These are phyloP conservation scores for Cottus gobio DNA, from an alignment of 2,113 vertebrate species.

Conservation along the genomic window DNA sequence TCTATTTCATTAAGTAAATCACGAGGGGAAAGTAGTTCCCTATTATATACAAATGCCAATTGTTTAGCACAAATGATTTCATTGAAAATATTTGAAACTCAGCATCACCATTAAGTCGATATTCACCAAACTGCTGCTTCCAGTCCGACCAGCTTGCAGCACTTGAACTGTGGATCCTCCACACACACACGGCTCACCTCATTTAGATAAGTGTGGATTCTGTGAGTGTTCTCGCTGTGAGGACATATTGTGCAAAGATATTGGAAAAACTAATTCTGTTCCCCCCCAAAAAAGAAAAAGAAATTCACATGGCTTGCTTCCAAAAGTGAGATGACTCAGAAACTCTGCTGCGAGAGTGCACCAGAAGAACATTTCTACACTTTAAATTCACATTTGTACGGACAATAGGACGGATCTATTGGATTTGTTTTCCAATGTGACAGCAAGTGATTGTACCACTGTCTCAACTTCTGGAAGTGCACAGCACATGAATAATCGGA, in stretches of 20 bases:
- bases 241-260: not conserved
- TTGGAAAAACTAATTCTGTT: slow-evolving; percentile 1
- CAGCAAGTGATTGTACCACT: not conserved
- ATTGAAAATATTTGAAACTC: not conserved
- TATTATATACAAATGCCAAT: not conserved
- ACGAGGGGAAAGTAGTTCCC: not conserved
- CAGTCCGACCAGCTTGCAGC: not conserved
- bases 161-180: slow-evolving; percentile 2
- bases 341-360: not conserved
- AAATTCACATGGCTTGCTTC: not conserved
- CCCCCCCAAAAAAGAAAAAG: no score
- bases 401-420: not conserved
- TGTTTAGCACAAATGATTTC: not conserved
- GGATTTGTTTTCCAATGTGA: not conserved
- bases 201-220: slow-evolving; percentile 9
- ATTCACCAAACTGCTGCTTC: not conserved
- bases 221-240: not conserved
- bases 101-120: not conserved
- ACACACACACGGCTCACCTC: not conserved
- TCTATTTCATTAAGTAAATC: not conserved
- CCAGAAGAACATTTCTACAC: not conserved
- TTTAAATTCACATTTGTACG: not conserved
- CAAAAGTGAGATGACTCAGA: slow-evolving; percentile 2
- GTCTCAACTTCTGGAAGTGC: not conserved
- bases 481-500: not conserved